Evolutionary conservation across 1,140 invertebrate genomes (phyloP).

Genomic region (Cheumatopsyche charites): DNA sequence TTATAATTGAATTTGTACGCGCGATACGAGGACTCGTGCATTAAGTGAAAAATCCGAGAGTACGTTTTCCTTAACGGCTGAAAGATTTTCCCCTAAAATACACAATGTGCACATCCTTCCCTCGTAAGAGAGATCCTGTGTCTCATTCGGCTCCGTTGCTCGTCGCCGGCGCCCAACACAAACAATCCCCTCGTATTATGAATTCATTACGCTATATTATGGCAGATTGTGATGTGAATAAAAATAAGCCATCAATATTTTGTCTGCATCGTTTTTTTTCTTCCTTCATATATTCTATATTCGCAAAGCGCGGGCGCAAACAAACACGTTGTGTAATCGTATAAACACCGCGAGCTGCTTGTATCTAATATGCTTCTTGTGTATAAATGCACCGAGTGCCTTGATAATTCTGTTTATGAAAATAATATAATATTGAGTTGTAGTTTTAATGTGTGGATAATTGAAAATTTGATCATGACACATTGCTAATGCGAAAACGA

Average conservation of each 20-base stretch:
- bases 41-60: slow-evolving; percentile 13
- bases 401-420: no score
- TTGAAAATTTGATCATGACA: no score
- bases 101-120: slow-evolving; percentile 14
- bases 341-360: no score
- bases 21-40: slow-evolving; percentile 5
- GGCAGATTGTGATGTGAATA: slow-evolving; percentile 25
- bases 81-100: slow-evolving; percentile 24
- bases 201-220: slow-evolving; percentile 28
- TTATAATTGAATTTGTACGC: background rate
- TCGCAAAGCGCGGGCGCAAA: background rate
- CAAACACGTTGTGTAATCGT: background rate
- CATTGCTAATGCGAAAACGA: no score
- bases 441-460: no score
- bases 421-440: no score
- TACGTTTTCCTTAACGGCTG: slow-evolving; percentile 26
- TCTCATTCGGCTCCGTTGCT: background rate
- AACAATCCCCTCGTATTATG: slow-evolving; percentile 22
- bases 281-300: background rate
- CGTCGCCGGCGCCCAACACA: slow-evolving; percentile 5
- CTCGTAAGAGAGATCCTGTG: slow-evolving; percentile 9
- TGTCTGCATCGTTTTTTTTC: background rate
- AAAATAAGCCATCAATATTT: slow-evolving; percentile 24
- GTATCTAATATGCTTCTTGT: no score
- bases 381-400: no score